Base-by-base conservation (phyloP, 2,888 invertebrate genomes). In the Clusia tigrina region DNA sequence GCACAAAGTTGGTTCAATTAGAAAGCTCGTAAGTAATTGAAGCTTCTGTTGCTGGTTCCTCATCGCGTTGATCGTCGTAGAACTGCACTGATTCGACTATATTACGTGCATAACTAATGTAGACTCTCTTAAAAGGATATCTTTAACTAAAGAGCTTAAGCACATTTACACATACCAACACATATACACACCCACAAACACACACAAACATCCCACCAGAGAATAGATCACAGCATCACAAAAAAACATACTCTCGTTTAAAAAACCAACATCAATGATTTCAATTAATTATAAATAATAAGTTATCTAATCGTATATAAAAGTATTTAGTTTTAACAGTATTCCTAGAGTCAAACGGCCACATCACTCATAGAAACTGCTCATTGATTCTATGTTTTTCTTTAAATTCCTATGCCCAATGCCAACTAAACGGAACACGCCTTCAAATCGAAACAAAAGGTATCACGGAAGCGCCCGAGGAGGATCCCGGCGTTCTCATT, bases 401-500 rank as follows among this genome's bases (percentile, higher is more conserved):
- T 25, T 1, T 22, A 37, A 25, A 58, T 55, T 51, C 58, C 23
- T 32, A 54, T 32, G 54, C 26, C 22, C 26, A 22, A 54, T 15
- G 23, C 52, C 58, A 54, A 54, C 32, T 20, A 22, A 17, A 15
- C 18, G 22, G 37, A 59, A 17, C 22, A 51, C 26, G 6, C 32
- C 25, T 23, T 53, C 42, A 54, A 46, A 59, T 20, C 32, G 3
- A 23, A 48, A 55, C 6, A 42, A 69, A 74, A 84, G 84, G 84
- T 83, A 83, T 77, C 78, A 80, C 77, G 80, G 83, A 83, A 80
- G 83, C 81, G 74, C 83, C 82, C 76, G 80, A 81, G 82, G 84
- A 83, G 81, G 84, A 84, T 81, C 83, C 83, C 83, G 84, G 81
- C 81, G 82, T 82, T 79, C 81, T 84, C 78, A 84, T 84, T 77